A percentile compares a stretch with the other conserved stretches of the same genome.
Evolutionary conservation across 1,140 invertebrate genomes (phyloP).

Genomic region (Pseudoatta argentina): DNA sequence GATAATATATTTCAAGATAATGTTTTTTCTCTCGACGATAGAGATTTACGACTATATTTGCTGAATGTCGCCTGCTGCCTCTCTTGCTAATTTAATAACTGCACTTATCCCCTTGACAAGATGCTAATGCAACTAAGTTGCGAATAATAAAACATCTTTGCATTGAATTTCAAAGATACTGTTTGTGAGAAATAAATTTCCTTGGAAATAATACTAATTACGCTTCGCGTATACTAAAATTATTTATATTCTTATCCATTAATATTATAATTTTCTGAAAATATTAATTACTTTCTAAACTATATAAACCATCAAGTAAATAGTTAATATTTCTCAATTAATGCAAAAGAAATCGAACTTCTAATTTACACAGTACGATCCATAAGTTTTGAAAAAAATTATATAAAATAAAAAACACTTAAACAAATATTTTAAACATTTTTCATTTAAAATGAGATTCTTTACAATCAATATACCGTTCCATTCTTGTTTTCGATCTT

Average conservation of each 20-base stretch:
- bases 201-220: background rate
- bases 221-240: background rate
- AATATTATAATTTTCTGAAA: too few species aligned
- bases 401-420: background rate
- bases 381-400: background rate
- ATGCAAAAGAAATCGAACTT: background rate
- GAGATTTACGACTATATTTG: conserved; percentile 31
- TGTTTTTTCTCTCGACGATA: conserved; percentile 4
- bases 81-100: conserved; percentile 22
- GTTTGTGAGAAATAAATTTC: background rate
- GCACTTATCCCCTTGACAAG: background rate
- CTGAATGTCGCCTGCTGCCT: background rate
- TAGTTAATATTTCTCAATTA: background rate
- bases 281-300: too few species aligned
- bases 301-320: background rate
- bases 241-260: background rate
- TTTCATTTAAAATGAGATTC: too few species aligned
- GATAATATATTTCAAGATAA: conserved; percentile 29
- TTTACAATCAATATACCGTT: too few species aligned
- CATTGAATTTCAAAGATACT: background rate
- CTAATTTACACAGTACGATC: background rate
- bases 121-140: background rate
- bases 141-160: conserved; percentile 8
- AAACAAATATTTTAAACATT: too few species aligned
- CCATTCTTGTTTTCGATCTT: too few species aligned